A percentile compares a stretch with the other conserved stretches of the same genome.
Evolutionary conservation across 2,113 vertebrate genomes (phyloP).

Genomic region (Forbesichthys papilliferus): DNA sequence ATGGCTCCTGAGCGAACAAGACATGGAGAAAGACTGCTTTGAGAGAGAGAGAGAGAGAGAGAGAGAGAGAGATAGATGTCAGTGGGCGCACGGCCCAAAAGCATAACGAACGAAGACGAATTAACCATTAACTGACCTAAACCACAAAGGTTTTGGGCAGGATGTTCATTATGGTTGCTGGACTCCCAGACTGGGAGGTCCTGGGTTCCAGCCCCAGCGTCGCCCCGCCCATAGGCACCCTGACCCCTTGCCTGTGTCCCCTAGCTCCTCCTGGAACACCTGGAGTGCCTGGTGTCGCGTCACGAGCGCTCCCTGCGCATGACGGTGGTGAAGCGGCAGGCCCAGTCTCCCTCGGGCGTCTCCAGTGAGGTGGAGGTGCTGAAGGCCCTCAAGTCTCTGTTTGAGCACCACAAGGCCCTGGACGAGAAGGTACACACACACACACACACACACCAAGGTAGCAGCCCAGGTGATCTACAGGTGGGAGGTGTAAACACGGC

Average conservation of each 20-base stretch:
- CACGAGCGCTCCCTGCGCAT: conserved; percentile 97
- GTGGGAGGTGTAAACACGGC: too few relatives aligned
- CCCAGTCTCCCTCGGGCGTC: conserved; percentile 97
- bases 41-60: too few relatives aligned
- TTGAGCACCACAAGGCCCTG: conserved; percentile 98
- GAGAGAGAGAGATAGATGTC: too few relatives aligned
- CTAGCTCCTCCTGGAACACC: conserved; percentile 94
- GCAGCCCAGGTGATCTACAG: too few relatives aligned
- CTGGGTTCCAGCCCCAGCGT: too few relatives aligned
- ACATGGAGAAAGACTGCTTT: too few relatives aligned
- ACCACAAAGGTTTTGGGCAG: too few relatives aligned
- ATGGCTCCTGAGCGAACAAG: too few relatives aligned
- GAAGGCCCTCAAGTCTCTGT: conserved; percentile 98
- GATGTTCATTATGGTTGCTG: neutral
- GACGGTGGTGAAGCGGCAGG: conserved; percentile 98
- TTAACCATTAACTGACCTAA: too few relatives aligned
- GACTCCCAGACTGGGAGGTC: neutral
- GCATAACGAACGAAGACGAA: too few relatives aligned
- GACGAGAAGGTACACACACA: conserved; percentile 89
- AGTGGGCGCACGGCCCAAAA: too few relatives aligned
- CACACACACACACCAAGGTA: too few relatives aligned
- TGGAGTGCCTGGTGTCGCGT: conserved; percentile 98
- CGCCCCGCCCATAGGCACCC: neutral
- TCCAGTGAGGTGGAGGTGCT: conserved; percentile 99
- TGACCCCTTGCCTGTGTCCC: conserved; percentile 11